Percentiles rank a stretch among this genome's conserved stretches.
Conservation (phyloP, 2,113 vertebrate genomes). For the Heptranchias perlo region DNA sequence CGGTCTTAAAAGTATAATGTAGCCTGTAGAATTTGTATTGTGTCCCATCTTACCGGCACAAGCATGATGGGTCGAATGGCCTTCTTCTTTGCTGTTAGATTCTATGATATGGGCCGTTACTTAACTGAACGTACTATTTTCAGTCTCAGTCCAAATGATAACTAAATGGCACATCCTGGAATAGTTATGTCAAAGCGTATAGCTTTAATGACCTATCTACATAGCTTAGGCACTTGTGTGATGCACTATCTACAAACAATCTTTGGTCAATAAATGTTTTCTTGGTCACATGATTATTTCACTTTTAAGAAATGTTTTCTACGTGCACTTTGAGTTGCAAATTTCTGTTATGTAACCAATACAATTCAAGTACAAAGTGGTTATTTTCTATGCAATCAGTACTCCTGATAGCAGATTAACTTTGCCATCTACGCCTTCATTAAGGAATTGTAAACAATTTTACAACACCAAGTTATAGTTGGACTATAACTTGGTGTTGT, state of each 20-base stretch:
- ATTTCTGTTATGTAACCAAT: background rate
- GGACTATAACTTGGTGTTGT: no score
- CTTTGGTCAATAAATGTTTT: slow-evolving; percentile 54
- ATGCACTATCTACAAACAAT: slow-evolving; percentile 52
- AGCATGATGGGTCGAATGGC: background rate
- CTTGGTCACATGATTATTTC: slow-evolving; percentile 13
- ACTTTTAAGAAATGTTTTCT: background rate
- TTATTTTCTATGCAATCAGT: background rate
- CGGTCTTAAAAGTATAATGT: background rate
- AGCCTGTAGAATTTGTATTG: background rate
- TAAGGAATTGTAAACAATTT: no score
- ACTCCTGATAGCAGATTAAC: background rate
- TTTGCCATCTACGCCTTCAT: background rate
- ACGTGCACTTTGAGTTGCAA: background rate
- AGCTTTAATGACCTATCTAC: slow-evolving; percentile 10
- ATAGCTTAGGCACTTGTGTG: slow-evolving; percentile 58
- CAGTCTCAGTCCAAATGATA: background rate
- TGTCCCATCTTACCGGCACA: no score
- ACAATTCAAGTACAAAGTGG: slow-evolving; percentile 10
- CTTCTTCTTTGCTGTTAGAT: background rate
- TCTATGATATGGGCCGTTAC: background rate
- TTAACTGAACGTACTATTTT: background rate
- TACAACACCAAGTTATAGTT: no score
- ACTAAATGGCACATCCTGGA: slow-evolving; percentile 13
- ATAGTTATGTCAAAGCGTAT: background rate